Conservation (phyloP, 2,113 vertebrate species). For the Trichomycterus rosablanca region DNA sequence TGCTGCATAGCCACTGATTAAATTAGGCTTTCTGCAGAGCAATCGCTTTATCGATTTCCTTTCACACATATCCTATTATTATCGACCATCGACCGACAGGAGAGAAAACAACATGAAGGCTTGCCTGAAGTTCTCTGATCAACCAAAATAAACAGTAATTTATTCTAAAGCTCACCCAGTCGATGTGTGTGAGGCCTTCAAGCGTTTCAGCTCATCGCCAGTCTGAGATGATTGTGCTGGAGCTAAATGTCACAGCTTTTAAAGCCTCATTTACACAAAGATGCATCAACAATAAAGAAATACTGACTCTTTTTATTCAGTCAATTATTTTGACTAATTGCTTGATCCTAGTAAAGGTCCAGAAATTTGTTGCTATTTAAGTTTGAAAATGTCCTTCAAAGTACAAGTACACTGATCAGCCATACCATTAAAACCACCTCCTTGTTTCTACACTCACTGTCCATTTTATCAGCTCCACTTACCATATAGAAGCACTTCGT, state of each 20-base stretch:
- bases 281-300: background rate
- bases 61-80: conserved; percentile 52
- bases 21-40: conserved; percentile 41
- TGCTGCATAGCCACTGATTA: conserved; percentile 38
- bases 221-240: background rate
- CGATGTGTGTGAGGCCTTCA: conserved; percentile 6
- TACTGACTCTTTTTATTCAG: too few relatives aligned
- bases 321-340: too few relatives aligned
- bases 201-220: conserved; percentile 18
- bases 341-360: too few relatives aligned
- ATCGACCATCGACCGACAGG: conserved; percentile 44
- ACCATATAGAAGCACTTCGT: too few relatives aligned
- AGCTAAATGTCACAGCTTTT: conserved; percentile 14
- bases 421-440: too few relatives aligned
- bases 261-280: conserved; percentile 4
- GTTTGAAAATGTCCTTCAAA: too few relatives aligned
- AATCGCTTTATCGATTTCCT: conserved; percentile 57
- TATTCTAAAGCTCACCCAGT: conserved; percentile 11
- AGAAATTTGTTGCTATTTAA: too few relatives aligned
- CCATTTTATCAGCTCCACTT: too few relatives aligned
- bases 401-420: too few relatives aligned
- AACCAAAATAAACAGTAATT: background rate
- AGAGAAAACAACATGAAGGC: conserved; percentile 30
- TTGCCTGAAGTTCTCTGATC: background rate
- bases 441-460: too few relatives aligned